A percentile compares a stretch with the other conserved stretches of the same genome.
phyloP scores from a whole-genome alignment of 2,888 invertebrate genomes.

The Scaptomyza caliginosa region DNA sequence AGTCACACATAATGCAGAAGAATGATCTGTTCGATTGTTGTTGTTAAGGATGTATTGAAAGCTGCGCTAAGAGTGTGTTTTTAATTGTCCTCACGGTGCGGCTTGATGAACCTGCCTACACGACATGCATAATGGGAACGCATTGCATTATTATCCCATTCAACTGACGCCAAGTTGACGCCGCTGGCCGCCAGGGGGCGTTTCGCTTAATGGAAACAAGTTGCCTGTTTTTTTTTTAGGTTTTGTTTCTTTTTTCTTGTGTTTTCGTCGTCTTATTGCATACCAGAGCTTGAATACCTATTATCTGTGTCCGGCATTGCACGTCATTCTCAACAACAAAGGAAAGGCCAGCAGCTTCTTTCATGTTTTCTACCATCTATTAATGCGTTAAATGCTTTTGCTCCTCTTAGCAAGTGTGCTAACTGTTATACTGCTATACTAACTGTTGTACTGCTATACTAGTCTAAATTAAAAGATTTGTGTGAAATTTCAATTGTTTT shows the following conservation, averaged over 20 bases:
- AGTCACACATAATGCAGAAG: not conserved
- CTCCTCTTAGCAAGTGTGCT: not conserved
- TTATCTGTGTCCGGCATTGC: constrained; percentile 28
- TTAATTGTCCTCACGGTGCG: constrained; percentile 21
- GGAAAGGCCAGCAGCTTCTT: constrained; percentile 5
- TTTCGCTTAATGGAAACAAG: constrained; percentile 68
- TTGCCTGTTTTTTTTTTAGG: constrained; percentile 60
- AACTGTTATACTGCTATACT: not conserved
- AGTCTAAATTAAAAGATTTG: not conserved
- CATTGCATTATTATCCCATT: constrained; percentile 64
- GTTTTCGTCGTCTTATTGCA: constrained; percentile 51
- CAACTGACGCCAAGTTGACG: constrained; percentile 72
- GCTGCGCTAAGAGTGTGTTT: not conserved
- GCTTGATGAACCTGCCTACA: constrained; percentile 26
- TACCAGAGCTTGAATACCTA: constrained; percentile 42
- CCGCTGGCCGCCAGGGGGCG: constrained; percentile 61
- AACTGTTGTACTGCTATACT: not conserved
- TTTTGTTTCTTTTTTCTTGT: not conserved
- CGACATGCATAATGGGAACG: constrained; percentile 7
- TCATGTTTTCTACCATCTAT: not conserved
- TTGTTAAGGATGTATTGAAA: not conserved
- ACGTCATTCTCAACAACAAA: constrained; percentile 15
- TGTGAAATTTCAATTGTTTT: constrained; percentile 16
- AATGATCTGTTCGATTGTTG: no score
- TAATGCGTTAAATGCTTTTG: no score